Evolutionary conservation across 2,888 invertebrate species (phyloP).

Genomic region (Rotaria sp.): DNA sequence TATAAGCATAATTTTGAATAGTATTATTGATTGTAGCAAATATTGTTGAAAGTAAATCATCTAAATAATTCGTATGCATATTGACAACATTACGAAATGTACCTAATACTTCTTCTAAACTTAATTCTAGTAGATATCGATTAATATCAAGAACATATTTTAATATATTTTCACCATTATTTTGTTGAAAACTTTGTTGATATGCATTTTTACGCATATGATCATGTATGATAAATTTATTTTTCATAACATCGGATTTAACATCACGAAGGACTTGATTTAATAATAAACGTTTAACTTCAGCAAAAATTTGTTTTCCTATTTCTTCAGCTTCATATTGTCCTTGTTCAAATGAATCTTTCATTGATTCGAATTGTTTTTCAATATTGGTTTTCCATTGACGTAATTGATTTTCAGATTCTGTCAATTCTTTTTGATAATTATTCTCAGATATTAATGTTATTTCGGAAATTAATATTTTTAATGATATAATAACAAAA

Average conservation of each 20-base stretch:
- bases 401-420: neutral
- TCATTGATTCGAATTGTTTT: neutral
- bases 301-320: neutral
- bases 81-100: neutral
- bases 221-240: neutral
- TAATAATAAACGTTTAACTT: neutral
- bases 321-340: neutral
- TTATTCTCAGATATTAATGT: neutral
- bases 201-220: neutral
- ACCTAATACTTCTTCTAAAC: neutral
- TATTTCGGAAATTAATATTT: neutral
- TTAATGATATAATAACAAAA: neutral
- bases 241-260: neutral
- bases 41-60: neutral
- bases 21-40: neutral
- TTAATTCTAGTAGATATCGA: neutral
- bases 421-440: neutral
- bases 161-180: conserved; percentile 2
- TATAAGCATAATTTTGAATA: neutral
- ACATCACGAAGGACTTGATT: neutral
- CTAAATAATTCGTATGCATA: neutral
- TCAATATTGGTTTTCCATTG: neutral
- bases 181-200: conserved; percentile 5
- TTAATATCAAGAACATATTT: neutral
- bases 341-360: conserved; percentile 17